Conservation (phyloP, 2,113 vertebrate genomes). For the Pteruthius melanotis region DNA sequence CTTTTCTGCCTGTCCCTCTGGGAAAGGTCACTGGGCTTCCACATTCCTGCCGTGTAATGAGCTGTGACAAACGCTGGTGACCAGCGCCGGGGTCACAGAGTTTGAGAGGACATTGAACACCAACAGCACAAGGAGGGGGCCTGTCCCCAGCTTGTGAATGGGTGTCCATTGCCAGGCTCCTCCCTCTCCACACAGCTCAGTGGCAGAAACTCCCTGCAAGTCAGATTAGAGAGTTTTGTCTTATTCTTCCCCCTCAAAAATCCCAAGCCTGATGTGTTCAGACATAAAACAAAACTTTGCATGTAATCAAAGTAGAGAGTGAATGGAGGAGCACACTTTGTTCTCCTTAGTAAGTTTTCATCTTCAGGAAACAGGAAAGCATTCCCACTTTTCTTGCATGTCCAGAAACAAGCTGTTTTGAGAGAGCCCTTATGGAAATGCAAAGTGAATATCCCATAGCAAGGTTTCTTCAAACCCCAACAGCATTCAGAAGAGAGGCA, state of each 20-base stretch:
- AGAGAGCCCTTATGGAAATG: neutral
- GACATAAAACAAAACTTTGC: neutral
- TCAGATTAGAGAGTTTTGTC: neutral
- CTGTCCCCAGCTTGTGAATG: neutral
- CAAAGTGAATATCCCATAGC: neutral
- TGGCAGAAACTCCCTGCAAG: neutral
- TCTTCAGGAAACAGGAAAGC: neutral
- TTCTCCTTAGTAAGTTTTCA: neutral
- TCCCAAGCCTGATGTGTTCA: neutral
- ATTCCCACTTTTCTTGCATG: neutral
- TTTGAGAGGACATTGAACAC: neutral
- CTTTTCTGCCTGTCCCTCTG: constrained; percentile 42
- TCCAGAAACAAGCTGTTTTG: neutral
- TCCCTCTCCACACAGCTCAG: neutral
- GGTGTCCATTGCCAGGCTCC: neutral
- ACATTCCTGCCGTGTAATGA: constrained; percentile 46
- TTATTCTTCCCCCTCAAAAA: neutral
- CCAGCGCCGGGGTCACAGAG: neutral
- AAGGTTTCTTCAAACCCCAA: neutral
- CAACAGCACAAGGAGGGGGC: neutral
- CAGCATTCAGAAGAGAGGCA: neutral
- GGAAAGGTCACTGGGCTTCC: constrained; percentile 55
- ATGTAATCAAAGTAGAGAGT: neutral
- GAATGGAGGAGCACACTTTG: neutral
- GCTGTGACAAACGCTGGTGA: constrained; percentile 2